These are phyloP conservation scores for Choloepus didactylus DNA, from an alignment of 2,797 vertebrate species.

Conservation along the genomic window DNA sequence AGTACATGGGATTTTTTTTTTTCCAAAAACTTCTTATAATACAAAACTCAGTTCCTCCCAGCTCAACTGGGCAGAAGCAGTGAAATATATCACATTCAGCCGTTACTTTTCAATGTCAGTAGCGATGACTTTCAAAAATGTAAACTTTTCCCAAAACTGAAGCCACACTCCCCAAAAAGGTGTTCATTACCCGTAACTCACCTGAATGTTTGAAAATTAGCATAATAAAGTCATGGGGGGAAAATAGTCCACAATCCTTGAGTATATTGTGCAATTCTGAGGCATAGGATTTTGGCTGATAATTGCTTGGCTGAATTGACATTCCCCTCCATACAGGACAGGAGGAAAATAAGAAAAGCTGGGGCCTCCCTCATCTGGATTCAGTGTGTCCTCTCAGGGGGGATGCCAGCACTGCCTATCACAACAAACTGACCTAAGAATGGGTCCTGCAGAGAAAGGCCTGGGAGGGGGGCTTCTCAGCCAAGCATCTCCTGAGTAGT, in stretches of 20 bases:
- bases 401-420: neutral
- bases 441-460: neutral
- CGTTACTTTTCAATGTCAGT: neutral
- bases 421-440: neutral
- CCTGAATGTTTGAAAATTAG: neutral
- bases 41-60: neutral
- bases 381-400: neutral
- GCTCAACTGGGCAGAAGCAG: neutral
- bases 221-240: neutral
- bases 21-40: neutral
- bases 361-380: neutral
- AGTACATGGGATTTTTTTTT: neutral
- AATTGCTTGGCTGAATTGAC: neutral
- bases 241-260: neutral
- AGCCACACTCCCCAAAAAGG: neutral
- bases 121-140: neutral
- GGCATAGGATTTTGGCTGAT: neutral
- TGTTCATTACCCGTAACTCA: neutral
- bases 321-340: neutral
- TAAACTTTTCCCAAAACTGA: neutral
- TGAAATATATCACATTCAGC: neutral
- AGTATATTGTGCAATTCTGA: neutral
- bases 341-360: neutral
- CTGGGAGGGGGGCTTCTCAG: neutral
- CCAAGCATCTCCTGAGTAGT: neutral